Evolutionary conservation across 2,113 vertebrate genomes (phyloP).

Genomic region (Melozone crissalis): DNA sequence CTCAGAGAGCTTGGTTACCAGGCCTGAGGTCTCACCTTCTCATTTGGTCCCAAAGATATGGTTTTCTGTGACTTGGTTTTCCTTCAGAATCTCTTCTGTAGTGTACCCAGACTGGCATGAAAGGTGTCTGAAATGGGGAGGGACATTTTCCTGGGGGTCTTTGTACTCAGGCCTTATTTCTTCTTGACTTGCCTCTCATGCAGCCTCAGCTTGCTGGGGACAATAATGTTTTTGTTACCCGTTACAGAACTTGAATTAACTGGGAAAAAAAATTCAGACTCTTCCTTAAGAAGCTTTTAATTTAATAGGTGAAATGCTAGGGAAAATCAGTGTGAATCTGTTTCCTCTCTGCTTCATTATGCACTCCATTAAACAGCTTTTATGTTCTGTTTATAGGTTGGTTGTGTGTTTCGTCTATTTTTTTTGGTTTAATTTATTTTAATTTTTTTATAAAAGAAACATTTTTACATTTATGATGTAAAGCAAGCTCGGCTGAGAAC

Average conservation of each 20-base stretch:
- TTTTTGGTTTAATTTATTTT: not conserved
- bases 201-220: slow-evolving; percentile 17
- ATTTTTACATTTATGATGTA: slow-evolving; percentile 62
- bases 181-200: slow-evolving; percentile 14
- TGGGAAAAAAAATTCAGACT: not conserved
- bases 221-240: slow-evolving; percentile 72
- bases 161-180: not conserved
- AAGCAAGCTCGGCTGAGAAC: slow-evolving; percentile 58
- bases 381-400: slow-evolving; percentile 79
- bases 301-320: slow-evolving; percentile 80
- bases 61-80: not conserved
- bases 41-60: not conserved
- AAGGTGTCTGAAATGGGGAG: not conserved
- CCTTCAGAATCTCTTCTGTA: not conserved
- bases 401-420: slow-evolving; percentile 37
- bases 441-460: slow-evolving; percentile 48
- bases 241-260: slow-evolving; percentile 69
- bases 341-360: slow-evolving; percentile 74
- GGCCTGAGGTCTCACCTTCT: not conserved
- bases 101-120: not conserved
- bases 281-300: slow-evolving; percentile 76
- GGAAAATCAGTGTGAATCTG: slow-evolving; percentile 70
- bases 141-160: not conserved
- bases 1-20: not conserved
- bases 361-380: slow-evolving; percentile 74